Percentiles rank a stretch among this genome's conserved stretches.
These are phyloP conservation scores for Hormaphis cornu DNA, from an alignment of 1,140 invertebrate genomes.

Conservation along the genomic window DNA sequence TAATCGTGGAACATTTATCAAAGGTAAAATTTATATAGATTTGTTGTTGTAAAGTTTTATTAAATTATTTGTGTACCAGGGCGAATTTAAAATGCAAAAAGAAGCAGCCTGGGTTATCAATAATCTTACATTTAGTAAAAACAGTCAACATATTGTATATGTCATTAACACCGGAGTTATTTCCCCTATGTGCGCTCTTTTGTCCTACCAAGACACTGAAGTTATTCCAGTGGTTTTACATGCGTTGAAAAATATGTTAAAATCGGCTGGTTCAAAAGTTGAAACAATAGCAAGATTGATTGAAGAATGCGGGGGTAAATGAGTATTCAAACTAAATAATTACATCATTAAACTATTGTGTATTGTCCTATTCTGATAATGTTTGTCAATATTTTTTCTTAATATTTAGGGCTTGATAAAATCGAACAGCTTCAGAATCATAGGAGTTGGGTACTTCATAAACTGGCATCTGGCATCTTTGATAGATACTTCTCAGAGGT, in stretches of 20 bases:
- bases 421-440: slow-evolving; percentile 92
- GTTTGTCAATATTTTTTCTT: slow-evolving; percentile 17
- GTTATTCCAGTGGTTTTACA: slow-evolving; percentile 84
- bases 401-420: slow-evolving; percentile 68
- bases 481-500: slow-evolving; percentile 94
- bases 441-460: slow-evolving; percentile 97
- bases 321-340: not conserved
- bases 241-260: slow-evolving; percentile 84
- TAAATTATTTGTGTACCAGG: slow-evolving; percentile 49
- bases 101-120: slow-evolving; percentile 99
- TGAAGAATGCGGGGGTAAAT: slow-evolving; percentile 73
- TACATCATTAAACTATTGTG: not conserved
- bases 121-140: slow-evolving; percentile 95
- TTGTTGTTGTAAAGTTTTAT: too few species aligned
- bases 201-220: slow-evolving; percentile 83
- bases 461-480: slow-evolving; percentile 94
- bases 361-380: not conserved
- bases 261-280: slow-evolving; percentile 65
- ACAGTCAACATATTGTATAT: slow-evolving; percentile 74
- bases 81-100: slow-evolving; percentile 98
- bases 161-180: slow-evolving; percentile 84
- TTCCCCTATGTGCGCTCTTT: slow-evolving; percentile 77
- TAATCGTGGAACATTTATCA: slow-evolving; percentile 85
- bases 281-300: slow-evolving; percentile 75
- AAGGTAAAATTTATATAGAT: slow-evolving; percentile 56